These are phyloP conservation scores for Megathymus violae DNA, from an alignment of 1,140 invertebrate species.

Conservation along the genomic window DNA sequence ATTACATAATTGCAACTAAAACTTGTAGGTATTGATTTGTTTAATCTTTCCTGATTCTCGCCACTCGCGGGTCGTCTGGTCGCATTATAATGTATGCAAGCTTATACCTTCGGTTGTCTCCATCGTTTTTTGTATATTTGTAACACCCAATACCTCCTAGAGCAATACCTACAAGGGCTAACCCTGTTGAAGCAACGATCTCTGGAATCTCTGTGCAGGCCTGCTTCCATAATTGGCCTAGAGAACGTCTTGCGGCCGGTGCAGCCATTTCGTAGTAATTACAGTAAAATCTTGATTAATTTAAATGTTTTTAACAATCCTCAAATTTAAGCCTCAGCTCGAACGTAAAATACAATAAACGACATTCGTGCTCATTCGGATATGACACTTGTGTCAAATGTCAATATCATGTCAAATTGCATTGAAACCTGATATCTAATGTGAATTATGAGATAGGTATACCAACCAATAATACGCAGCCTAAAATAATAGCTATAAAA, in stretches of 20 bases:
- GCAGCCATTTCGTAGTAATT: constrained; percentile 50
- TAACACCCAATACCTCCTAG: constrained; percentile 56
- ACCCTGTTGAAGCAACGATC: constrained; percentile 83
- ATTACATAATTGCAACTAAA: constrained; percentile 75
- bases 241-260: constrained; percentile 54
- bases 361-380: too few species aligned
- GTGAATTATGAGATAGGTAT: too few species aligned
- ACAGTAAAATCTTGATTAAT: constrained; percentile 12
- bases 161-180: constrained; percentile 80
- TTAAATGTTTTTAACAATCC: too few species aligned
- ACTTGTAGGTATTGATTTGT: constrained; percentile 20
- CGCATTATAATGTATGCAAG: constrained; percentile 85
- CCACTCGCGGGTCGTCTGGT: constrained; percentile 80
- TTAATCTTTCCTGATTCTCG: constrained; percentile 77
- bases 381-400: too few species aligned
- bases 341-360: too few species aligned
- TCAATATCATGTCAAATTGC: too few species aligned
- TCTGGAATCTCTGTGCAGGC: constrained; percentile 87
- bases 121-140: constrained; percentile 80
- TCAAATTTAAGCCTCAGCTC: too few species aligned
- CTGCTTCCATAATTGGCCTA: constrained; percentile 67
- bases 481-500: too few species aligned
- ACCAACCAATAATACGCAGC: too few species aligned
- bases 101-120: constrained; percentile 86
- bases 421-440: too few species aligned